Evolutionary conservation across 2,113 vertebrate species (phyloP).

Genomic region (Alaudala cheleensis): DNA sequence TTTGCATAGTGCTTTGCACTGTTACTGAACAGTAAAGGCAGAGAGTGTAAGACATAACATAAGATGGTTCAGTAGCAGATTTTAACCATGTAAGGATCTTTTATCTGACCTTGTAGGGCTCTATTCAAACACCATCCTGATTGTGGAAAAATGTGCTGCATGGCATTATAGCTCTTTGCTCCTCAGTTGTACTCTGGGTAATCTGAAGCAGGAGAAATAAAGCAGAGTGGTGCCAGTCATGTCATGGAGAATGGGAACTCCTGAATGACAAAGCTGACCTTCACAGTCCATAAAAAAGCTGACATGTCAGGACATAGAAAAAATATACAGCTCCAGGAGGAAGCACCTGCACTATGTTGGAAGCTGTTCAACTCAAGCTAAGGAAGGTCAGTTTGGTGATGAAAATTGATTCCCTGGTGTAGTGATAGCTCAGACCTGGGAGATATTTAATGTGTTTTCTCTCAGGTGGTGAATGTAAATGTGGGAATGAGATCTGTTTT

Average conservation of each 20-base stretch:
- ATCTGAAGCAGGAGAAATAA: neutral
- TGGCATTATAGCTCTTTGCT: neutral
- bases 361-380: neutral
- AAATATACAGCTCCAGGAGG: neutral
- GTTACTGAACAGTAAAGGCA: neutral
- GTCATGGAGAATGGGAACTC: neutral
- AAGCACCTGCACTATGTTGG: neutral
- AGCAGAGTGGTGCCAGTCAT: neutral
- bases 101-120: neutral
- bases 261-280: neutral
- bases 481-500: neutral
- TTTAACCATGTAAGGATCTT: neutral
- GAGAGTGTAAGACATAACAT: neutral
- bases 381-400: neutral
- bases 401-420: neutral
- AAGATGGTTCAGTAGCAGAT: neutral
- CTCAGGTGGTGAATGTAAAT: neutral
- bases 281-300: neutral
- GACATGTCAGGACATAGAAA: neutral
- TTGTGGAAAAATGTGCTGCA: neutral
- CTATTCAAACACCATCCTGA: neutral
- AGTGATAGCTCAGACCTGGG: neutral
- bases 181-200: neutral
- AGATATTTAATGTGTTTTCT: neutral
- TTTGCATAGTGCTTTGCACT: neutral